Evolutionary conservation across 2,113 vertebrate genomes (phyloP).

Genomic region (Danionella cerebrum): DNA sequence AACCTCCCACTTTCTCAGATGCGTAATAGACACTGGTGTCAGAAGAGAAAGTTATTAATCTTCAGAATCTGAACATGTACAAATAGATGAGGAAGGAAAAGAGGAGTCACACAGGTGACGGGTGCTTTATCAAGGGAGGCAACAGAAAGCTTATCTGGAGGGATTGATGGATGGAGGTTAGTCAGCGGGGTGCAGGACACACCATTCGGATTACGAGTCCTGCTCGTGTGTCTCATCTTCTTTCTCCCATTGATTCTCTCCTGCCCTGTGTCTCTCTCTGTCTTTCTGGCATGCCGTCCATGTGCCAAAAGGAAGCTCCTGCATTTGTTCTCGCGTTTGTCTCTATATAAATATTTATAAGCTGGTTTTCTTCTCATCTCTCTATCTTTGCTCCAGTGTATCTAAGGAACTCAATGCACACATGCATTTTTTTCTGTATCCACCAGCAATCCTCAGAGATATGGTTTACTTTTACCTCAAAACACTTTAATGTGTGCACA

Average conservation of each 20-base stretch:
- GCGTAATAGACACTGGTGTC: no score
- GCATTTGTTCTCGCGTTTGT: slow-evolving; percentile 18
- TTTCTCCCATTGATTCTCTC: slow-evolving; percentile 6
- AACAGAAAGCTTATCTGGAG: slow-evolving; percentile 2
- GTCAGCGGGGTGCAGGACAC: slow-evolving; percentile 26
- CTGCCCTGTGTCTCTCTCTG: slow-evolving; percentile 15
- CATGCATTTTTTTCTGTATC: slow-evolving; percentile 31
- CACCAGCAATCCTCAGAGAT: slow-evolving; percentile 16
- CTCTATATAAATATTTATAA: slow-evolving; percentile 37
- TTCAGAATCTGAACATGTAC: no score
- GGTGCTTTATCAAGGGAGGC: neutral
- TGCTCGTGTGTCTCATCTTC: neutral
- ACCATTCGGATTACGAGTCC: slow-evolving; percentile 13
- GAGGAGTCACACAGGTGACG: neutral
- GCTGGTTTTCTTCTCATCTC: slow-evolving; percentile 2
- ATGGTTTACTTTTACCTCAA: slow-evolving; percentile 10
- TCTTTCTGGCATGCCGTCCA: slow-evolving; percentile 4
- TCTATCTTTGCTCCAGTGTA: neutral
- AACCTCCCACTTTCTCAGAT: no score
- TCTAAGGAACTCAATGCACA: neutral
- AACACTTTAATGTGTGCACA: slow-evolving; percentile 3
- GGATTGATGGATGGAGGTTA: slow-evolving; percentile 9
- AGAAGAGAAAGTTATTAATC: no score
- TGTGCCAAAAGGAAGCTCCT: slow-evolving; percentile 10
- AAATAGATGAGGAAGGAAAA: neutral